phyloP scores from a whole-genome alignment of 2,888 invertebrate genomes.

The Dryobota labecula region DNA sequence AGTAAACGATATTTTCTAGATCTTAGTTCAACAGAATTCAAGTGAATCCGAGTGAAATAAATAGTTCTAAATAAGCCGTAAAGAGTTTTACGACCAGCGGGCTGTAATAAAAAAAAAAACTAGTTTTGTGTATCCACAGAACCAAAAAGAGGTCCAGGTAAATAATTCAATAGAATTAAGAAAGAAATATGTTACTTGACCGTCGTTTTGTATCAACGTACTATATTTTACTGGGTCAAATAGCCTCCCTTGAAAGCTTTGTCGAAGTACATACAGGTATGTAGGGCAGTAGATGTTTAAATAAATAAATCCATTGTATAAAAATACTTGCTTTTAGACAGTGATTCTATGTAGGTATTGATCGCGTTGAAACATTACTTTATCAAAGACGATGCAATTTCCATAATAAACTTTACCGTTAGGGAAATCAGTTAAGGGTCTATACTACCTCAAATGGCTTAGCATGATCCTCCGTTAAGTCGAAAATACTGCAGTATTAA shows the following conservation, averaged over 20 bases:
- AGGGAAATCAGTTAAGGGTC: constrained; percentile 1
- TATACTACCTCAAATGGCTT: no score
- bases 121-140: constrained; percentile 28
- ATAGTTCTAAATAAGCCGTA: constrained; percentile 38
- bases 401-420: neutral
- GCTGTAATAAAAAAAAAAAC: constrained; percentile 48
- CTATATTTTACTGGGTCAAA: constrained; percentile 50
- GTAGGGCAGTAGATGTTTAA: constrained; percentile 30
- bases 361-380: neutral
- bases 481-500: no score
- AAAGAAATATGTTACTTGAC: constrained; percentile 51
- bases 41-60: constrained; percentile 22
- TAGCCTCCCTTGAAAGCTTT: constrained; percentile 47
- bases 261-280: neutral
- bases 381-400: neutral
- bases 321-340: constrained; percentile 9
- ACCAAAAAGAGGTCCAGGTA: constrained; percentile 44
- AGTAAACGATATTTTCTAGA: neutral
- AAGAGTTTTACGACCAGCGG: constrained; percentile 45
- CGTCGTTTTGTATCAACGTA: constrained; percentile 55
- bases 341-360: constrained; percentile 5
- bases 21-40: neutral
- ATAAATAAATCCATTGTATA: constrained; percentile 34
- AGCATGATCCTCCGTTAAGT: no score
- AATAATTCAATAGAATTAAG: constrained; percentile 61